Percentiles rank a stretch among this genome's conserved stretches.
Evolutionary conservation across 2,888 invertebrate genomes (phyloP).

Genomic region (Papilio gigon): DNA sequence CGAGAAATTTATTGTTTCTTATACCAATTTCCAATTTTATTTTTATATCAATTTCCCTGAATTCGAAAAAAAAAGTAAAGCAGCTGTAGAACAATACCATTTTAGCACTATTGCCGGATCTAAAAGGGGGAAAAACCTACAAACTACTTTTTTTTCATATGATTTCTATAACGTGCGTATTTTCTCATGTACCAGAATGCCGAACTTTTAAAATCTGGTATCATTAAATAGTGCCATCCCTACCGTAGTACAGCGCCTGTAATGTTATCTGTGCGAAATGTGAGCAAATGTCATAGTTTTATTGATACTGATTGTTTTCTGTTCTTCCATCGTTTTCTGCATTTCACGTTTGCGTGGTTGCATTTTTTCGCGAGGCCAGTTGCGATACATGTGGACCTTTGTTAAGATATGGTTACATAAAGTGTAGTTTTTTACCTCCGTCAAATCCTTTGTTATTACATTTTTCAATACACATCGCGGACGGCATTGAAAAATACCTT

Average conservation of each 20-base stretch:
- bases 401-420: conserved; percentile 40
- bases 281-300: conserved; percentile 24
- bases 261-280: conserved; percentile 8
- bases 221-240: not conserved
- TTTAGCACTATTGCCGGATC: no score
- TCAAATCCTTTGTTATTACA: conserved; percentile 18
- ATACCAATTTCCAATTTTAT: no score
- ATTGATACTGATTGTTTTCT: conserved; percentile 32
- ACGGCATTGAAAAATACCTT: conserved; percentile 33
- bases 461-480: conserved; percentile 22
- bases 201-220: not conserved
- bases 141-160: not conserved
- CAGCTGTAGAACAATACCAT: not conserved
- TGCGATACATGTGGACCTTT: conserved; percentile 39
- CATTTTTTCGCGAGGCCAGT: conserved; percentile 42
- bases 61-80: not conserved
- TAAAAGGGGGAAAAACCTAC: no score
- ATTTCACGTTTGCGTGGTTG: conserved; percentile 46
- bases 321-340: conserved; percentile 44
- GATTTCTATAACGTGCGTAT: not conserved
- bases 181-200: not conserved
- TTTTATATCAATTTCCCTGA: not conserved
- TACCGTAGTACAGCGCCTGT: conserved; percentile 23
- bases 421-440: conserved; percentile 14
- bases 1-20: not conserved